Percentiles rank a stretch among this genome's conserved stretches.
phyloP scores from a whole-genome alignment of 1,140 invertebrate genomes.

The Aplysia californica region DNA sequence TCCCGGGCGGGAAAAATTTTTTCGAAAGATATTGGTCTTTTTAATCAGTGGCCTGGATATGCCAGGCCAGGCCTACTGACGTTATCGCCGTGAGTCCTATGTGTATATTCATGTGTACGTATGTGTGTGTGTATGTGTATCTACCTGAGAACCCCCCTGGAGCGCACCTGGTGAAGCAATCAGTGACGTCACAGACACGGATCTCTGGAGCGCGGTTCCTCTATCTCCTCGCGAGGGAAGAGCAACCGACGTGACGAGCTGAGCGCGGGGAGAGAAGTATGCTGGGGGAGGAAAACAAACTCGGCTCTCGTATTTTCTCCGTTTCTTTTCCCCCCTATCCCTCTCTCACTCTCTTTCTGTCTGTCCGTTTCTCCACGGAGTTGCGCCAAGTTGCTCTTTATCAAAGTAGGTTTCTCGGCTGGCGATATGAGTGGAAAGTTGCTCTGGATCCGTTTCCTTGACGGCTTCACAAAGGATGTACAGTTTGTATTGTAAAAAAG shows the following conservation, averaged over 20 bases:
- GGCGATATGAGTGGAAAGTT: too few relatives aligned
- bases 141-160: neutral
- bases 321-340: too few relatives aligned
- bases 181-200: conserved; percentile 2
- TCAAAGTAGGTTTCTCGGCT: too few relatives aligned
- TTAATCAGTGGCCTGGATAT: neutral
- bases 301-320: neutral
- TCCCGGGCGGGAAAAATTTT: neutral
- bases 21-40: neutral
- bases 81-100: neutral
- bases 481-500: too few relatives aligned
- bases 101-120: too few relatives aligned
- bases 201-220: neutral
- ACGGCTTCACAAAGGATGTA: too few relatives aligned
- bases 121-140: neutral
- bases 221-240: neutral
- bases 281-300: neutral
- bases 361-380: neutral
- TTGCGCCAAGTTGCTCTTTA: too few relatives aligned
- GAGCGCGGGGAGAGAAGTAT: neutral
- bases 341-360: too few relatives aligned
- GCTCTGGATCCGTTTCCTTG: too few relatives aligned
- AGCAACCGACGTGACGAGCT: neutral
- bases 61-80: neutral
- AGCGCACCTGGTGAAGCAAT: conserved; percentile 12